Conservation (phyloP, 2,888 invertebrate species). For the Agelastica alni region DNA sequence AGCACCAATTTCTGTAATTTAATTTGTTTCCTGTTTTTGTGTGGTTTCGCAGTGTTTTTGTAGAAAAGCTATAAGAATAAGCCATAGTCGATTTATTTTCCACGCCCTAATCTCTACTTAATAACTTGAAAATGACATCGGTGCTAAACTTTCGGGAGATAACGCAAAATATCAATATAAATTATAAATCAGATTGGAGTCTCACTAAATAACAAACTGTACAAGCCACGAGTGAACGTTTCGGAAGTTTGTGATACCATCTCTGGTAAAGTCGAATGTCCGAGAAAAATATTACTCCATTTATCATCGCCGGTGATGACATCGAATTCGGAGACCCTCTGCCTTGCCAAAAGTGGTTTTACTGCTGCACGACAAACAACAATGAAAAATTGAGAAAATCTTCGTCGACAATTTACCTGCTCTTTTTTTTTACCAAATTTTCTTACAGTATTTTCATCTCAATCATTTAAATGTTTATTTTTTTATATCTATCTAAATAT, state of each 20-base stretch:
- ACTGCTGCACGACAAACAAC: conserved; percentile 36
- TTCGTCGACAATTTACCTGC: conserved; percentile 1
- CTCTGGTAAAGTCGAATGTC: conserved; percentile 54
- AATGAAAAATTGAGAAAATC: conserved; percentile 41
- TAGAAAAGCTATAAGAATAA: no score
- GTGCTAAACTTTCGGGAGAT: conserved; percentile 35
- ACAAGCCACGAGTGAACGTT: conserved; percentile 37
- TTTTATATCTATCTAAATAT: no score
- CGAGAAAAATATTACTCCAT: conserved; percentile 53
- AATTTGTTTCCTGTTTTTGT: no score
- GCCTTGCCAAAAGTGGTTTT: conserved; percentile 33
- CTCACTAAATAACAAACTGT: conserved; percentile 49
- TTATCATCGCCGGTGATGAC: conserved; percentile 54
- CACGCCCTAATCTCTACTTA: conserved; percentile 9
- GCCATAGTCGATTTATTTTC: conserved; percentile 13
- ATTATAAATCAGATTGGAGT: conserved; percentile 52
- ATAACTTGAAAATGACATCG: conserved; percentile 28
- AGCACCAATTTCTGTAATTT: no score
- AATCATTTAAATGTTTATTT: no score
- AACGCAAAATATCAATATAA: conserved; percentile 51
- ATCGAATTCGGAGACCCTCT: conserved; percentile 48
- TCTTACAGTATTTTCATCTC: no score
- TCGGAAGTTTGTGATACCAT: conserved; percentile 53
- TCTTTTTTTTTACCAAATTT: no score
- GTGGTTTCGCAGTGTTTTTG: no score